Base-by-base conservation (phyloP, 2,888 invertebrate genomes). In the Dolichopus griseipennis region DNA sequence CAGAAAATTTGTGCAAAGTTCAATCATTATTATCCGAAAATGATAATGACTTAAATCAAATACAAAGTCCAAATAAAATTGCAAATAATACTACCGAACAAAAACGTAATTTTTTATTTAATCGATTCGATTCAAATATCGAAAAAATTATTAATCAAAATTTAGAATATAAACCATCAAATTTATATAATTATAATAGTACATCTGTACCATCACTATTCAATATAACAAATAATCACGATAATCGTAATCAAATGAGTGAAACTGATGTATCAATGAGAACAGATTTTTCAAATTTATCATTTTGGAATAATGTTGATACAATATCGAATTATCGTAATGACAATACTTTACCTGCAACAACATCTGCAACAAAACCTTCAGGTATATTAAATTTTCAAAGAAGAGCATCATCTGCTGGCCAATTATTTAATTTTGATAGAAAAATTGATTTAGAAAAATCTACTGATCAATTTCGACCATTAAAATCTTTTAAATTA, bases 71-170 rank as follows among this genome's bases (percentile, higher is more conserved):
- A 52, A 52, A 52, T 52, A 52, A 18, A 15, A 18, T 18, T 52
- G 2, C 2, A 2, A 52, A 52, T 52, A 52, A 6, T 6, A 52
- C 9, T 18, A 52, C n/a, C 6, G 52, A 52, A 27, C 27, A 27
- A 18, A 52, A 9, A 52, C 15, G 52, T 12, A 52, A 52, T 52
- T 52, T 52, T 52, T 52, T 52, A 52, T 52, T 18, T 15, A 52
- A 52, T 52, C 52, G 52, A 52, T 52, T 52, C 6, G 52, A 52
- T 52, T 52, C 52, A 52, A 52, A 52, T 52, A 52, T 52, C 52
- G 52, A 52, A 18, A 52, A 52, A 18, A 52, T 52, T 18, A 52
- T 52, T 18, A 52, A 52, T 52, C 52, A 52, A 52, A 52, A 52
- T 37, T 12, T 52, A 6, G 52, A 52, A 18, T 18, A 52, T 12